Conservation (phyloP, 2,888 invertebrate species). For the Luperina nickerlii region DNA sequence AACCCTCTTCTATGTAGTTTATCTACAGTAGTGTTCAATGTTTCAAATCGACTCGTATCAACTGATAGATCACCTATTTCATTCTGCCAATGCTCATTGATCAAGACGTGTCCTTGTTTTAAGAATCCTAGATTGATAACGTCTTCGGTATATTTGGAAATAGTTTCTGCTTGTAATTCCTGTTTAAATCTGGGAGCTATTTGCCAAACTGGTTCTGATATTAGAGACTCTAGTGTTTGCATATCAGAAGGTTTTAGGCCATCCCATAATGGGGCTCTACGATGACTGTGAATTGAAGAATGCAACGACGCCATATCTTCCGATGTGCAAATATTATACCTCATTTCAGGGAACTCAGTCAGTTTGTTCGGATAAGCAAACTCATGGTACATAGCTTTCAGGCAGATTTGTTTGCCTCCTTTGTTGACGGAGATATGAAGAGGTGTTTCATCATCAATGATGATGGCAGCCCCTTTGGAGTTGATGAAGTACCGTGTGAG, state of each 20-base stretch:
- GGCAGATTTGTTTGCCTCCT: constrained; percentile 92
- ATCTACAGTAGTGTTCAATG: constrained; percentile 94
- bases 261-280: constrained; percentile 93
- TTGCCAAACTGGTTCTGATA: constrained; percentile 97
- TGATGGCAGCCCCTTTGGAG: constrained; percentile 95
- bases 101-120: constrained; percentile 94
- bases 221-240: constrained; percentile 93
- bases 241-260: constrained; percentile 94
- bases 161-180: constrained; percentile 92
- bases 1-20: constrained; percentile 96
- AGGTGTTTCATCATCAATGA: constrained; percentile 94
- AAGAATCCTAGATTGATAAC: constrained; percentile 94
- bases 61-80: constrained; percentile 96
- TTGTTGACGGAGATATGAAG: constrained; percentile 94
- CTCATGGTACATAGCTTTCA: constrained; percentile 94
- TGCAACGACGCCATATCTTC: constrained; percentile 95
- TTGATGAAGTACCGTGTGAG: constrained; percentile 96
- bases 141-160: constrained; percentile 95
- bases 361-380: constrained; percentile 94
- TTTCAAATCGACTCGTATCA: constrained; percentile 94
- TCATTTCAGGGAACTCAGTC: constrained; percentile 93
- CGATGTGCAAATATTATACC: constrained; percentile 96
- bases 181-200: constrained; percentile 93
- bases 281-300: constrained; percentile 94
- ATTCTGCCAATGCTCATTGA: constrained; percentile 96